Evolutionary conservation across 2,888 invertebrate genomes (phyloP).

Genomic region (Phrixothrix hirtus): DNA sequence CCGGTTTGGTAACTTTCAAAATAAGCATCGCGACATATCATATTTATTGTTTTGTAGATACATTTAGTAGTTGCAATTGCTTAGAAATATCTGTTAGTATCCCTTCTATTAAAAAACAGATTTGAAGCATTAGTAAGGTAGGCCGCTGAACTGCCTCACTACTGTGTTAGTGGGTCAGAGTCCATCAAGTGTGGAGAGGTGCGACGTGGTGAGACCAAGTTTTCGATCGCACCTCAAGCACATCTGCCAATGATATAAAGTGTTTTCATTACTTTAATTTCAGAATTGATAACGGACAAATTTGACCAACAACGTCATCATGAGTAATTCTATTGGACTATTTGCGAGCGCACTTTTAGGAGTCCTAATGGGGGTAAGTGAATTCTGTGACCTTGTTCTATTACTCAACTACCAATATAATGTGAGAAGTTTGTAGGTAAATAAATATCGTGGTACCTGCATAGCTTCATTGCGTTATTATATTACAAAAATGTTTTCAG

Average conservation of each 20-base stretch:
- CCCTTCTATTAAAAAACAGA: constrained; percentile 12
- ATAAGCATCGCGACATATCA: background rate
- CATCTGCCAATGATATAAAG: constrained; percentile 33
- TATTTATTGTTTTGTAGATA: background rate
- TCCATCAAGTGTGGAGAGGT: constrained; percentile 47
- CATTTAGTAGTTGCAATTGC: background rate
- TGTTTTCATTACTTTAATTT: constrained; percentile 50
- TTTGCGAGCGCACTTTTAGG: constrained; percentile 42
- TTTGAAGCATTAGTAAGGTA: constrained; percentile 38
- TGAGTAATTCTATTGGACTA: constrained; percentile 43
- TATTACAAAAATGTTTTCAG: too few relatives aligned
- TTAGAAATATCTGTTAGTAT: constrained; percentile 1
- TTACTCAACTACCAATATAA: too few relatives aligned
- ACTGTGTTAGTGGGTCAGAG: constrained; percentile 56
- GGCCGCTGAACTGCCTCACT: constrained; percentile 50
- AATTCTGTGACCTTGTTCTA: too few relatives aligned
- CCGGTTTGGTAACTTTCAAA: constrained; percentile 3
- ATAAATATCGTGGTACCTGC: constrained; percentile 24
- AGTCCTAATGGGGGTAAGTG: constrained; percentile 46
- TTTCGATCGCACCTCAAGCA: constrained; percentile 26
- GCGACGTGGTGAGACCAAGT: constrained; percentile 30
- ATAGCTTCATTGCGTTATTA: constrained; percentile 19
- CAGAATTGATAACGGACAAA: constrained; percentile 47
- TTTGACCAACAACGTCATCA: constrained; percentile 45
- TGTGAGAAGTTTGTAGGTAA: constrained; percentile 20